Evolutionary conservation across 1,140 invertebrate genomes (phyloP), one percentile per base, ranked within the genome.

Genomic region (Macrocentrus cingulum): DNA sequence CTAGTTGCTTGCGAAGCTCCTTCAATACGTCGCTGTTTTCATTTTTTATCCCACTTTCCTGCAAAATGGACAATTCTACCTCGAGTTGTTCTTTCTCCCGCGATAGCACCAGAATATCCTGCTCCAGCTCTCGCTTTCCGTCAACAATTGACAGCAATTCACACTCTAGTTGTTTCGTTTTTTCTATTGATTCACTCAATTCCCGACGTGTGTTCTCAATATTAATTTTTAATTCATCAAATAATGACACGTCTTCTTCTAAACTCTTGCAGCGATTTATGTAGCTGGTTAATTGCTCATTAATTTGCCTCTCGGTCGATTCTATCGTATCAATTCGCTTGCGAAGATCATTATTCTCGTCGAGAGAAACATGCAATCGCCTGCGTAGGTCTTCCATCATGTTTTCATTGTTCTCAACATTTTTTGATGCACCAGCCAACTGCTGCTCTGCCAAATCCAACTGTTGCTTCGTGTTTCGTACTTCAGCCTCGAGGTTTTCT

Each of bases 321-420:
- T 69, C 56, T 0, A 73, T 8, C 6, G 50, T 18, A 7, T 76
- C 74, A 2, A 76, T 68, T 13, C 59, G 66, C 8, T 56, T 64
- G 2, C 67, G 50, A 1, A 76, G 45, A 5, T 70, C 65, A 1
- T 66, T 65, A 18, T 76, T 76, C 41, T 77, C 74, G 4, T 75
- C 68, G 8, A 73, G 20, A 6, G 65, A 57, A 0, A 34, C 15
- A 23, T 66, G 64, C 19, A 76, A 20, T 11, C 61, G 56, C n/a
- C 64, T 58, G 20, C 59, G 64, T 0, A 70, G 20, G 25, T 65
- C 62, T 42, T 67, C 65, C 11, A 62, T 48, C 16, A 64, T 42
- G 22, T 55, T 46, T 13, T 69, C 64, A 19, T 67, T 65, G n/a
- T 68, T 63, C 3, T 72, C 63, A 3, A 61, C 52, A n/a, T 71